Percentiles rank a stretch among this genome's conserved stretches.
These are phyloP conservation scores for Erethizon dorsatum DNA, from an alignment of 2,797 vertebrate genomes.

Conservation along the genomic window DNA sequence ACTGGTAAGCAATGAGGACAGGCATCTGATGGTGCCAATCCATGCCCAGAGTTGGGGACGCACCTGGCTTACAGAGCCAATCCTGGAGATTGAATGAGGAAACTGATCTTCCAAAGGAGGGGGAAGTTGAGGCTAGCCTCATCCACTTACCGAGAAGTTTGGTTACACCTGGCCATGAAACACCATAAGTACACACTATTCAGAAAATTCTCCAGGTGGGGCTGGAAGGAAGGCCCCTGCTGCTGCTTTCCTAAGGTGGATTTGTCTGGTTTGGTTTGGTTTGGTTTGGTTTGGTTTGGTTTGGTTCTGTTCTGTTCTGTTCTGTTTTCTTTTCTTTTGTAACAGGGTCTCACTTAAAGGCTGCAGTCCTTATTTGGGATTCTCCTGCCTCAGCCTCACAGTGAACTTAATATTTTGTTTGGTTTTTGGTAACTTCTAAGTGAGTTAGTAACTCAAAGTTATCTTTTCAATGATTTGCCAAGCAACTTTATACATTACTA, in stretches of 20 bases:
- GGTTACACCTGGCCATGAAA: too few species aligned
- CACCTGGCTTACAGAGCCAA: not conserved
- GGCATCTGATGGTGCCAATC: not conserved
- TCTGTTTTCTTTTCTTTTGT: not conserved
- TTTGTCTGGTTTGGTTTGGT: not conserved
- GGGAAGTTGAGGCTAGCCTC: too few species aligned
- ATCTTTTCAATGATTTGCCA: not conserved
- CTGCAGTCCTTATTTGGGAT: not conserved
- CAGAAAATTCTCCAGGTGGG: accelerated
- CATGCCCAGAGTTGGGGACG: not conserved
- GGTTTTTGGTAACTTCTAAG: not conserved
- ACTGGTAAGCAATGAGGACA: too few species aligned
- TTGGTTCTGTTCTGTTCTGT: not conserved
- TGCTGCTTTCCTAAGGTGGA: not conserved
- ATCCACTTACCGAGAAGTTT: not conserved
- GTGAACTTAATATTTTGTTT: not conserved
- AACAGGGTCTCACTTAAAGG: not conserved
- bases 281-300: not conserved
- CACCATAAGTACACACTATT: too few species aligned
- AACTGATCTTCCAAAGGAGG: not conserved
- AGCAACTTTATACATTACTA: too few species aligned
- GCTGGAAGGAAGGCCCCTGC: not conserved
- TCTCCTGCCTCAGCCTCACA: not conserved
- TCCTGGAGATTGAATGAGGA: not conserved
- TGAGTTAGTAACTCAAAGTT: not conserved